Evolutionary conservation across 2,113 vertebrate species (phyloP).

Genomic region (Gopherus evgoodei): DNA sequence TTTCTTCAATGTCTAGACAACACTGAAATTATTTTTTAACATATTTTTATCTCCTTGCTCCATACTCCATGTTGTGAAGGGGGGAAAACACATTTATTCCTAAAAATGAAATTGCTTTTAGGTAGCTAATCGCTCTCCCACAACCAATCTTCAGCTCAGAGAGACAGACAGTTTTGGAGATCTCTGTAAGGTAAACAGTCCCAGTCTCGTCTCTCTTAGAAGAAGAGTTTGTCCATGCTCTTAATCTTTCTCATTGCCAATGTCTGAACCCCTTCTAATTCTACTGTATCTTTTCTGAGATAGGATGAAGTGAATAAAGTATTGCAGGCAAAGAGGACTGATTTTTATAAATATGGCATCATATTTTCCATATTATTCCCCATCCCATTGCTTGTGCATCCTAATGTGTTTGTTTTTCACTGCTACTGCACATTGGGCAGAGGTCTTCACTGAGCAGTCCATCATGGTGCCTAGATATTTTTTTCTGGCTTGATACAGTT

Average conservation of each 20-base stretch:
- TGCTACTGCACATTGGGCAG: constrained; percentile 15
- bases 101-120: constrained; percentile 13
- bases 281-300: background rate
- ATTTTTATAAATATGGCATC: constrained; percentile 6
- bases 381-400: background rate
- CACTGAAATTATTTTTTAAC: background rate
- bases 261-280: background rate
- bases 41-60: background rate
- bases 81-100: background rate
- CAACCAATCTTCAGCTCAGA: background rate
- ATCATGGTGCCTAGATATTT: background rate
- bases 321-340: background rate
- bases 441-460: constrained; percentile 10
- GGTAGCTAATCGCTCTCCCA: background rate
- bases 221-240: background rate
- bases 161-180: background rate
- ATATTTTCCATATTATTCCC: constrained; percentile 10
- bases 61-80: background rate
- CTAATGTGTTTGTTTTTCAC: constrained; percentile 13
- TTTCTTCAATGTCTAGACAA: background rate
- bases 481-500: background rate
- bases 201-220: background rate
- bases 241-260: constrained; percentile 14
- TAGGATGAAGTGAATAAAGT: background rate
- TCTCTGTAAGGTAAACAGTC: background rate